Evolutionary conservation across 2,113 vertebrate genomes (phyloP).

Genomic region (Macquaria ambigua): DNA sequence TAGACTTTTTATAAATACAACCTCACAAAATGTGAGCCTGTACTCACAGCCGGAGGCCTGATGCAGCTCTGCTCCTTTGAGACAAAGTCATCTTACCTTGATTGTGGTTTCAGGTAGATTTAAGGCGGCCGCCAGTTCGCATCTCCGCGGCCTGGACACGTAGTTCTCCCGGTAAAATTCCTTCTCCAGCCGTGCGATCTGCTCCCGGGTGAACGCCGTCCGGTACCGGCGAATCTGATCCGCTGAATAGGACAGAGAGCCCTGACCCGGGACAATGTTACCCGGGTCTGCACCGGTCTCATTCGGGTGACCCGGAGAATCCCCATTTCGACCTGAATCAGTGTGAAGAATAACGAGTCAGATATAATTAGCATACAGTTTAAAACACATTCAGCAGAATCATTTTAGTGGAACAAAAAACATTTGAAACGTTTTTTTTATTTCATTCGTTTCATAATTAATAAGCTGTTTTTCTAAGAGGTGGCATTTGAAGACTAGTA

Average conservation of each 20-base stretch:
- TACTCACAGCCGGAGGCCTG: neutral
- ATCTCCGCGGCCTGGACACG: slow-evolving; percentile 95
- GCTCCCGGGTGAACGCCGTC: slow-evolving; percentile 97
- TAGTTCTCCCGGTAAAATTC: slow-evolving; percentile 99
- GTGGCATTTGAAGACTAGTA: slow-evolving; percentile 6
- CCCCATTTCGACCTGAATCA: slow-evolving; percentile 80
- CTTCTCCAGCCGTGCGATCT: slow-evolving; percentile 96
- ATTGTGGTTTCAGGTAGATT: slow-evolving; percentile 99
- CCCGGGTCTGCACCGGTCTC: slow-evolving; percentile 80
- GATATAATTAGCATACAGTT: neutral
- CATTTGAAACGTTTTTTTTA: neutral
- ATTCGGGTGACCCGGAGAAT: slow-evolving; percentile 86
- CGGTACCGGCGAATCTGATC: slow-evolving; percentile 98
- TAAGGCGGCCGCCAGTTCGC: slow-evolving; percentile 95
- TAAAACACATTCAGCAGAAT: neutral
- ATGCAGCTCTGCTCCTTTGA: neutral
- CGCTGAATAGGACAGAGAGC: slow-evolving; percentile 89
- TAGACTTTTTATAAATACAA: neutral
- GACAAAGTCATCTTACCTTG: slow-evolving; percentile 87
- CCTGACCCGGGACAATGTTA: slow-evolving; percentile 82
- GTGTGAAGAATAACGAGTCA: slow-evolving; percentile 30
- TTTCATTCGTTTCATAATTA: slow-evolving; percentile 15
- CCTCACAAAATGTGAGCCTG: neutral
- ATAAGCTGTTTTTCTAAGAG: neutral
- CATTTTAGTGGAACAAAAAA: neutral